These are phyloP conservation scores for Misgurnus mizolepis DNA, from an alignment of 2,113 vertebrate genomes.

Conservation along the genomic window DNA sequence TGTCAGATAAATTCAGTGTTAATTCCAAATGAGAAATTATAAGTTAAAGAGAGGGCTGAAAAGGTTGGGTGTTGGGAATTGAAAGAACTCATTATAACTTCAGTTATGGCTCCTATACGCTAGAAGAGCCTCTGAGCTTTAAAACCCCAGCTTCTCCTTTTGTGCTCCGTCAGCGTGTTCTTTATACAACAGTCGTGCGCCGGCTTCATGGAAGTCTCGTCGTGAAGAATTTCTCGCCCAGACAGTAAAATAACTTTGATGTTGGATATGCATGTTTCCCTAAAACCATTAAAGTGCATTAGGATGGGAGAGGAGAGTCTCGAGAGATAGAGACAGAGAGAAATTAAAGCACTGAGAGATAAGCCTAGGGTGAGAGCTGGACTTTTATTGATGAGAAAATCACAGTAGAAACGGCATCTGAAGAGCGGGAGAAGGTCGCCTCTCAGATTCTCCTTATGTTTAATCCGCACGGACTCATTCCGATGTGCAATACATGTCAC, in stretches of 20 bases:
- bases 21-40: slow-evolving; percentile 59
- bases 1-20: slow-evolving; percentile 57
- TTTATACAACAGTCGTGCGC: slow-evolving; percentile 44
- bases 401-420: neutral
- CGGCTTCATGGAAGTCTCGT: slow-evolving; percentile 41
- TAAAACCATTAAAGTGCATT: slow-evolving; percentile 26
- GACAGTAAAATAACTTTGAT: slow-evolving; percentile 52
- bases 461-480: slow-evolving; percentile 17
- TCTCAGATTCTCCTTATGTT: neutral
- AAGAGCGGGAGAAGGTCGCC: slow-evolving; percentile 8
- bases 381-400: slow-evolving; percentile 21
- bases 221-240: slow-evolving; percentile 7
- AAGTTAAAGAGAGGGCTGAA: slow-evolving; percentile 29
- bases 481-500: slow-evolving; percentile 9
- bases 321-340: slow-evolving; percentile 30
- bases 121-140: slow-evolving; percentile 59
- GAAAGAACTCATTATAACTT: slow-evolving; percentile 58
- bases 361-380: slow-evolving; percentile 26
- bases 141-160: slow-evolving; percentile 57
- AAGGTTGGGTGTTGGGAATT: slow-evolving; percentile 51
- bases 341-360: slow-evolving; percentile 37
- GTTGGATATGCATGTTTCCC: slow-evolving; percentile 43
- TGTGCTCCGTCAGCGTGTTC: slow-evolving; percentile 67
- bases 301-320: slow-evolving; percentile 29
- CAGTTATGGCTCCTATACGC: slow-evolving; percentile 52